These are phyloP conservation scores for Phoxinus phoxinus DNA, from an alignment of 2,113 vertebrate species.

Conservation along the genomic window DNA sequence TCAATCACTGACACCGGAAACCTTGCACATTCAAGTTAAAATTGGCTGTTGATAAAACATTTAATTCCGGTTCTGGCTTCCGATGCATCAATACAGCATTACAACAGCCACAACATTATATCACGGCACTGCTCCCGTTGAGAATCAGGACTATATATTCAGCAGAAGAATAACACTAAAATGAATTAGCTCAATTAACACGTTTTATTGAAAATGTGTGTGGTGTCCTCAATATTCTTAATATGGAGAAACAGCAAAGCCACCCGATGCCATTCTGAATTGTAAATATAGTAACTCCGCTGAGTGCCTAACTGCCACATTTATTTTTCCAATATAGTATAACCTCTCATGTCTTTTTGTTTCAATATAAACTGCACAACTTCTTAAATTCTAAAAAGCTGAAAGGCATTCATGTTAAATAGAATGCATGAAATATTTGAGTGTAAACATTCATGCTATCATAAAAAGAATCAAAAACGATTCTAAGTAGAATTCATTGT, in stretches of 20 bases:
- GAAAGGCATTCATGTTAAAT: constrained; percentile 1
- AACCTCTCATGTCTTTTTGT: background rate
- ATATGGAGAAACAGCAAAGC: background rate
- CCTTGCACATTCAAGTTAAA: too few relatives aligned
- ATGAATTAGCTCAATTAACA: background rate
- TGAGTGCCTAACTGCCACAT: background rate
- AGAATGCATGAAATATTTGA: background rate
- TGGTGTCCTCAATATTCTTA: background rate
- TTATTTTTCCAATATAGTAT: background rate
- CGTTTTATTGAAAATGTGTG: background rate
- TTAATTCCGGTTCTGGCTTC: too few relatives aligned
- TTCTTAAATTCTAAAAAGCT: background rate
- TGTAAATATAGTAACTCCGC: background rate
- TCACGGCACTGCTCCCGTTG: background rate
- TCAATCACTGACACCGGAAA: background rate
- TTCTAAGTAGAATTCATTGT: background rate
- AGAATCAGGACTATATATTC: background rate
- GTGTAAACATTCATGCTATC: constrained; percentile 23
- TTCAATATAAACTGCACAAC: background rate
- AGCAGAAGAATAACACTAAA: background rate
- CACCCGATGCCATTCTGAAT: background rate
- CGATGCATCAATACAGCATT: too few relatives aligned
- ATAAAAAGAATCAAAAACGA: background rate
- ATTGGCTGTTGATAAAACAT: too few relatives aligned
- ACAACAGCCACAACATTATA: background rate